phyloP scores from a whole-genome alignment of 2,113 vertebrate species.

The Chiloscyllium plagiosum region DNA sequence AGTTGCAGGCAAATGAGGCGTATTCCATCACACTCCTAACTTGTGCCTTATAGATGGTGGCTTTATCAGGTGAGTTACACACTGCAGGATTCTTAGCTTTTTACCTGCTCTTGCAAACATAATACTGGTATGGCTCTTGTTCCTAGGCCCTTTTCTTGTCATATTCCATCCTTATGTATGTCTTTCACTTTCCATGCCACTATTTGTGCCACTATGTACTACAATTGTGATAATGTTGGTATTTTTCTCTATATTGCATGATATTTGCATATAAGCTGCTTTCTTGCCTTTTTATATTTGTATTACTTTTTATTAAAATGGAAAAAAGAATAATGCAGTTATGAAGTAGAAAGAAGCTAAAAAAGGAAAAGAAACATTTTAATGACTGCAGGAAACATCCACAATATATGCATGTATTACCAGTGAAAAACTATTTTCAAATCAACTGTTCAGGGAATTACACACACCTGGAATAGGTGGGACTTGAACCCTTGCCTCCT shows the following conservation, averaged over 20 bases:
- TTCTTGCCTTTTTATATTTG: not conserved
- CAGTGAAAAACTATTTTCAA: not conserved
- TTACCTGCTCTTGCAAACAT: too few species aligned
- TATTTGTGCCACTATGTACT: not conserved
- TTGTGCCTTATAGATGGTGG: too few species aligned
- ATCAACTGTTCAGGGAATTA: too few species aligned
- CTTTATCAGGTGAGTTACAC: too few species aligned
- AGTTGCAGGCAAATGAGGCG: too few species aligned
- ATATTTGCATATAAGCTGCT: not conserved
- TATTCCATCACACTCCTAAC: too few species aligned
- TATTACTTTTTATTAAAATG: not conserved
- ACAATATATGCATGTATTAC: not conserved
- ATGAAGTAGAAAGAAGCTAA: not conserved
- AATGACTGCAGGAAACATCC: not conserved
- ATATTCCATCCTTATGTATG: not conserved
- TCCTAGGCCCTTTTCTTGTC: not conserved
- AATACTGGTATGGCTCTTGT: not conserved
- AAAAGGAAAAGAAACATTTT: not conserved
- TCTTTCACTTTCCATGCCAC: not conserved
- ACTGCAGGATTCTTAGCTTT: too few species aligned
- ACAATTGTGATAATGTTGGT: not conserved
- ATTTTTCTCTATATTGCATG: not conserved
- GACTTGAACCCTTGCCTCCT: too few species aligned
- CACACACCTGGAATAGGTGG: too few species aligned
- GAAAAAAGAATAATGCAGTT: not conserved